Evolutionary conservation across 1,140 invertebrate genomes (phyloP).

Genomic region (Apocrypta bakeri): DNA sequence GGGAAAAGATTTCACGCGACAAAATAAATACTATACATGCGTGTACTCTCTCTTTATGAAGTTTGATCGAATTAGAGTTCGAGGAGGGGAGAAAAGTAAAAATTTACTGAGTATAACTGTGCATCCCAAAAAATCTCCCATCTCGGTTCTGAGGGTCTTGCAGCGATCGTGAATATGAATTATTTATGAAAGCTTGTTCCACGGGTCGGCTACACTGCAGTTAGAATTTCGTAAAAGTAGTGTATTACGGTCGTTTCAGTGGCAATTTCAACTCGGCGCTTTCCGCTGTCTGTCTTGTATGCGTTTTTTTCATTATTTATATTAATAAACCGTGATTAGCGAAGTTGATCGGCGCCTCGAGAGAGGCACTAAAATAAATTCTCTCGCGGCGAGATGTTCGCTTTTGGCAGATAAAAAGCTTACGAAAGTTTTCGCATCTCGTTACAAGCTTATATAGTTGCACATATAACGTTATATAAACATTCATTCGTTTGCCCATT

Average conservation of each 20-base stretch:
- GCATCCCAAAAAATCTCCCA: background rate
- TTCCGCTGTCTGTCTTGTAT: too few relatives aligned
- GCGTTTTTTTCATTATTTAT: too few relatives aligned
- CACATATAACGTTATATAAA: background rate
- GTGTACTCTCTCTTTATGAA: too few relatives aligned
- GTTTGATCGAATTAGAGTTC: too few relatives aligned
- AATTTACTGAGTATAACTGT: too few relatives aligned
- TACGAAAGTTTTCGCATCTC: slow-evolving; percentile 1
- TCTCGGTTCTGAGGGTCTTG: background rate
- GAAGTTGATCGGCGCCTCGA: too few relatives aligned
- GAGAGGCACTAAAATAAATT: background rate
- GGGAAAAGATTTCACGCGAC: too few relatives aligned
- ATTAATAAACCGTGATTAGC: background rate
- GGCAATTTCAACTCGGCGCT: background rate
- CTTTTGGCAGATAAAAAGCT: background rate
- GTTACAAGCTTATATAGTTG: background rate
- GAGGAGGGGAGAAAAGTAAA: background rate
- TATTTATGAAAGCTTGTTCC: slow-evolving; percentile 34
- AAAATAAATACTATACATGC: too few relatives aligned
- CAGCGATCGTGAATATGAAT: slow-evolving; percentile 10
- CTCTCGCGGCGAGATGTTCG: background rate
- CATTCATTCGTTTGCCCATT: background rate
- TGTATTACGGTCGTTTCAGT: background rate
- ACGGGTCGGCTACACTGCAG: too few relatives aligned
- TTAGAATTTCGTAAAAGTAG: slow-evolving; percentile 15